Percentiles rank a stretch among this genome's conserved stretches.
Evolutionary conservation across 2,797 vertebrate genomes (phyloP).

Genomic region (Diplodus sargus): DNA sequence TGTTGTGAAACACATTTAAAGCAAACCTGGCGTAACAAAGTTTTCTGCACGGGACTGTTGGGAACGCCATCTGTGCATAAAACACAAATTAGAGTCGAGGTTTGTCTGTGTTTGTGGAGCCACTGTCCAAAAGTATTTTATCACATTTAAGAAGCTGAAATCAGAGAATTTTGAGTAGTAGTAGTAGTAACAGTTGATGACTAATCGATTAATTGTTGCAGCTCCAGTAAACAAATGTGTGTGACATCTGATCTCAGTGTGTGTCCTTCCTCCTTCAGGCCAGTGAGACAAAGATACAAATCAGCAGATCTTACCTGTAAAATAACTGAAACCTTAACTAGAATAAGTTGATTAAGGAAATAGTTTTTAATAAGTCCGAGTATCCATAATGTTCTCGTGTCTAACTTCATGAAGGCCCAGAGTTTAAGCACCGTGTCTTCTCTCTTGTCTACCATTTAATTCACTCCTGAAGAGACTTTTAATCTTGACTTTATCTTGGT

Average conservation of each 20-base stretch:
- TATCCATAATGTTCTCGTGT: slow-evolving; percentile 11
- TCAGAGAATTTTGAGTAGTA: no score
- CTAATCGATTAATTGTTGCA: no score
- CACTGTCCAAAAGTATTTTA: no score
- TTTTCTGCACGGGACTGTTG: slow-evolving; percentile 33
- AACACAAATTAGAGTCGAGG: slow-evolving; percentile 29
- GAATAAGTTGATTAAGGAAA: not conserved
- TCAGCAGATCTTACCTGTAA: not conserved
- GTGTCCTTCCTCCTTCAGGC: not conserved
- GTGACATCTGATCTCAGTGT: not conserved
- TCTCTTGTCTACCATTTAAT: slow-evolving; percentile 20
- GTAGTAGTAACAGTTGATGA: no score
- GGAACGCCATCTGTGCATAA: slow-evolving; percentile 30
- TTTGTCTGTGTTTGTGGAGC: slow-evolving; percentile 6
- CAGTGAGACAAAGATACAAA: not conserved
- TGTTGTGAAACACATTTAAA: slow-evolving; percentile 37
- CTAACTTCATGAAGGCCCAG: not conserved
- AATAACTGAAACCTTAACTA: slow-evolving; percentile 3
- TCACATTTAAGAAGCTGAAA: no score
- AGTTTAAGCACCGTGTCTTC: not conserved
- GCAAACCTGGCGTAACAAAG: slow-evolving; percentile 10
- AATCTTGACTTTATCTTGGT: slow-evolving; percentile 51
- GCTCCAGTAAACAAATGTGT: not conserved
- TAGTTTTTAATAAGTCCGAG: not conserved
- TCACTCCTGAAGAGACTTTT: slow-evolving; percentile 46